Conservation (phyloP, 1,140 invertebrate species). For the Hyles euphorbiae region DNA sequence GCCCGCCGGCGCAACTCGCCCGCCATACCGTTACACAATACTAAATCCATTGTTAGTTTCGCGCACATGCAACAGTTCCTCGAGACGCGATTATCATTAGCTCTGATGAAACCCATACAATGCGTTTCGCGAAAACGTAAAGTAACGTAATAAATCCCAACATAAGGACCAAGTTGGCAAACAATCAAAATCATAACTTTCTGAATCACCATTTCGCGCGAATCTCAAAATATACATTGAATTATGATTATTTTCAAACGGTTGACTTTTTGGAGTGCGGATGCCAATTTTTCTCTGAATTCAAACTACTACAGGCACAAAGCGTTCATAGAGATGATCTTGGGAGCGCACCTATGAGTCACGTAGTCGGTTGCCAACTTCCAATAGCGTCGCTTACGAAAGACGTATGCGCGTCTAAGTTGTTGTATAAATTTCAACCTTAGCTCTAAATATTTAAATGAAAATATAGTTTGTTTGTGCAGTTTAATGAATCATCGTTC, state of each 20-base stretch:
- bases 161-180: slow-evolving; percentile 4
- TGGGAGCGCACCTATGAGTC: slow-evolving; percentile 60
- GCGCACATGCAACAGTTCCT: background rate
- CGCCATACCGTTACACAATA: slow-evolving; percentile 1
- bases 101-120: background rate
- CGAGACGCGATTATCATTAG: slow-evolving; percentile 6
- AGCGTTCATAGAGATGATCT: slow-evolving; percentile 43
- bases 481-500: slow-evolving; percentile 50
- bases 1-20: background rate
- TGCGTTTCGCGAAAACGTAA: background rate
- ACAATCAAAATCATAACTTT: slow-evolving; percentile 6
- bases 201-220: slow-evolving; percentile 5
- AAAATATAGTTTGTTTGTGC: slow-evolving; percentile 4
- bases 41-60: slow-evolving; percentile 8
- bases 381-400: slow-evolving; percentile 15
- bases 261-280: slow-evolving; percentile 28
- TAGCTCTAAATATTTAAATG: slow-evolving; percentile 21
- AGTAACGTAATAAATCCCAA: background rate
- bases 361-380: slow-evolving; percentile 54
- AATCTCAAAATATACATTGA: slow-evolving; percentile 7
- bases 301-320: slow-evolving; percentile 24
- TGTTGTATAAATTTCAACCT: slow-evolving; percentile 33
- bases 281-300: slow-evolving; percentile 35
- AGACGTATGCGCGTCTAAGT: slow-evolving; percentile 31
- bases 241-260: slow-evolving; percentile 13